These are phyloP conservation scores for Heliconius nattereri DNA, from an alignment of 1,140 invertebrate species.

Conservation along the genomic window DNA sequence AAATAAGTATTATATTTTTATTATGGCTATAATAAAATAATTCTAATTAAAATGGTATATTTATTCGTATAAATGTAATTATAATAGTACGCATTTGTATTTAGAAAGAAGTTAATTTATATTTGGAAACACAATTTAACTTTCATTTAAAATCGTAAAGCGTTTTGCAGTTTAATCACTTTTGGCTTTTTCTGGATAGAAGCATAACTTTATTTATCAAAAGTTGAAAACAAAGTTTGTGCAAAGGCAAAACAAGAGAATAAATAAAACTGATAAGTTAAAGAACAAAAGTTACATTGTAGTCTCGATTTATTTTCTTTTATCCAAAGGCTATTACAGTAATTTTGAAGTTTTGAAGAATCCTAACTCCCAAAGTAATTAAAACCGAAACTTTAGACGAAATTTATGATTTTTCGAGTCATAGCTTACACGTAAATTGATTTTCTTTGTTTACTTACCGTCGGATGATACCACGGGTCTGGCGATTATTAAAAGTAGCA, in stretches of 20 bases:
- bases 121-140: neutral
- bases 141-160: conserved; percentile 16
- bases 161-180: conserved; percentile 20
- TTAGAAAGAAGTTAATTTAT: neutral
- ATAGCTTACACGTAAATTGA: neutral
- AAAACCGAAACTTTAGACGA: neutral
- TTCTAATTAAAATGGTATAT: too few species aligned
- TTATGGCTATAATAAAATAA: too few species aligned
- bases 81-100: too few species aligned
- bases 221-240: conserved; percentile 30
- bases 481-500: conserved; percentile 54
- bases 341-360: neutral
- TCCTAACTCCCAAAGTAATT: neutral
- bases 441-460: conserved; percentile 56
- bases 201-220: conserved; percentile 34
- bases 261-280: conserved; percentile 34
- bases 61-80: too few species aligned
- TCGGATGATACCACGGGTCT: conserved; percentile 58
- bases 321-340: conserved; percentile 22
- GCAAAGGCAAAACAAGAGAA: conserved; percentile 32
- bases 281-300: conserved; percentile 26
- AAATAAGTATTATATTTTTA: too few species aligned
- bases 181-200: conserved; percentile 20
- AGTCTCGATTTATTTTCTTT: conserved; percentile 25
- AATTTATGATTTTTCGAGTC: neutral